Evolutionary conservation across 1,140 invertebrate genomes (phyloP).

Genomic region (Helicoverpa zea): DNA sequence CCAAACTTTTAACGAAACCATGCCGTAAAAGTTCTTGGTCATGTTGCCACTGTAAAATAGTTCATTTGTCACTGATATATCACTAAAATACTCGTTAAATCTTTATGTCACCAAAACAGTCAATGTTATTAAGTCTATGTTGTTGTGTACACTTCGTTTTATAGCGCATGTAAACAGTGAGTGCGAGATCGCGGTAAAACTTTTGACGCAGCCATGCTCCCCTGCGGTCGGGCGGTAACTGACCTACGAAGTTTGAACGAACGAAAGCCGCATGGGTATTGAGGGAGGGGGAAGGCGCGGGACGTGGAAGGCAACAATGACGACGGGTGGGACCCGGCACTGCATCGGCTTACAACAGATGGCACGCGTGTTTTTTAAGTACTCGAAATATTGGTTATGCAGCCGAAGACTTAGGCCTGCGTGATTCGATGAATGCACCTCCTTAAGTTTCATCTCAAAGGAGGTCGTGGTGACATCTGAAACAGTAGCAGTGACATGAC

Average conservation of each 20-base stretch:
- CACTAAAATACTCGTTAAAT: conserved; percentile 69
- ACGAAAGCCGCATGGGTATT: conserved; percentile 85
- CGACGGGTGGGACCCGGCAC: conserved; percentile 79
- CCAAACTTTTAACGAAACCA: conserved; percentile 85
- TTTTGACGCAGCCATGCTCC: conserved; percentile 86
- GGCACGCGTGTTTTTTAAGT: conserved; percentile 84
- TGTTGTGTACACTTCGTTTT: conserved; percentile 72
- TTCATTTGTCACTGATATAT: conserved; percentile 80
- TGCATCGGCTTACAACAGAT: conserved; percentile 85
- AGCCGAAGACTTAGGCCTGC: conserved; percentile 81
- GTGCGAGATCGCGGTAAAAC: conserved; percentile 81
- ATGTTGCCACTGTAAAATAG: conserved; percentile 78
- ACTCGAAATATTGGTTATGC: conserved; percentile 83
- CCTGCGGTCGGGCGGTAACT: conserved; percentile 86
- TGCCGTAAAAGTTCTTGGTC: conserved; percentile 80
- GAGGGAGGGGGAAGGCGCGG: conserved; percentile 67
- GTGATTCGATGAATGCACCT: conserved; percentile 78
- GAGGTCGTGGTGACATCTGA: conserved; percentile 73
- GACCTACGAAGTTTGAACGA: conserved; percentile 87
- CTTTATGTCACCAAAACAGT: conserved; percentile 73
- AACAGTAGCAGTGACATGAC: conserved; percentile 62
- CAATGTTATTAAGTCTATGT: conserved; percentile 71
- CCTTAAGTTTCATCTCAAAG: conserved; percentile 81
- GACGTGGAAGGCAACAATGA: conserved; percentile 67
- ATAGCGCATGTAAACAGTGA: conserved; percentile 84